phyloP scores from a whole-genome alignment of 2,797 vertebrate genomes.

The Crax fasciolata region DNA sequence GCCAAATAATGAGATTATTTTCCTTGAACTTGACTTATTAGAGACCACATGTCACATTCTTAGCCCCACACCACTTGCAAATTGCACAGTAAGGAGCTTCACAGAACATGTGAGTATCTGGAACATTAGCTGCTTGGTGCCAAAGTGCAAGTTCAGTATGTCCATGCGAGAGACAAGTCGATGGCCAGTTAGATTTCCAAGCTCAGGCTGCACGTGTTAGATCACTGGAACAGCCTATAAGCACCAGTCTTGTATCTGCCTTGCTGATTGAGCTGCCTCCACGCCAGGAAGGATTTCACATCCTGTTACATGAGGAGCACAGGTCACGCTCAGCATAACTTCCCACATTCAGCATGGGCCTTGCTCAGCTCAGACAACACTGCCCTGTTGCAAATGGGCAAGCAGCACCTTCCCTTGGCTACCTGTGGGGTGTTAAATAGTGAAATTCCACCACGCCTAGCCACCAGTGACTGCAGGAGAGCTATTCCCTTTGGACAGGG shows the following conservation, averaged over 20 bases:
- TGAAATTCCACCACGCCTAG: neutral
- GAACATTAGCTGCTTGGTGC: neutral
- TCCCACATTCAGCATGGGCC: neutral
- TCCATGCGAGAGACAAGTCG: neutral
- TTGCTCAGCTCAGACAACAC: neutral
- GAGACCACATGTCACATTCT: conserved; percentile 78
- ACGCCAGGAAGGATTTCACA: neutral
- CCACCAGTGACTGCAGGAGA: neutral
- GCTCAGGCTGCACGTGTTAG: neutral
- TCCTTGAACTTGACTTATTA: conserved; percentile 80
- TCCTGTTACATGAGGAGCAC: neutral
- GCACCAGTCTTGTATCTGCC: neutral
- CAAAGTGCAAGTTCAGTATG: neutral
- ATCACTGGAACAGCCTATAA: neutral
- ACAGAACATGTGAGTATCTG: conserved; percentile 76
- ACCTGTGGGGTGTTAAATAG: neutral
- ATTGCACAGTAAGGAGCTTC: conserved; percentile 77
- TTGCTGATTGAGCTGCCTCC: neutral
- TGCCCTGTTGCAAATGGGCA: neutral
- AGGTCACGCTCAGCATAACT: neutral
- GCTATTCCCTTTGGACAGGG: neutral
- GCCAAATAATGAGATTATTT: conserved; percentile 14
- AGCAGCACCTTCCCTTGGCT: neutral
- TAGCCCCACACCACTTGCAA: conserved; percentile 65
- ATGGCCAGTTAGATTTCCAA: neutral